Conservation (phyloP, 2,888 invertebrate genomes). For the Drosophila monieri region DNA sequence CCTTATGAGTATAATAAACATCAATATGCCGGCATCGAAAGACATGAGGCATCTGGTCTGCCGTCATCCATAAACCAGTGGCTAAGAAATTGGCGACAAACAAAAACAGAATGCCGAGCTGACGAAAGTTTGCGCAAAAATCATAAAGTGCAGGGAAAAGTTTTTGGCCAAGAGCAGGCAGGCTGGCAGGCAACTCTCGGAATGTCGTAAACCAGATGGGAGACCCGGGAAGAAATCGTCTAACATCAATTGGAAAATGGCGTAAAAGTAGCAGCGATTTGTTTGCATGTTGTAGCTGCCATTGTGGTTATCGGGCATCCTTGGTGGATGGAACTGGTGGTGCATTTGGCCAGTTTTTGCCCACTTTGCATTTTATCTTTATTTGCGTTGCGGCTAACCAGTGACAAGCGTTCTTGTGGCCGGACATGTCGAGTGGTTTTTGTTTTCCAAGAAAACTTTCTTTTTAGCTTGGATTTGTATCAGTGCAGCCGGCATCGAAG, state of each 20-base stretch:
- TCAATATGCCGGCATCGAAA: conserved; percentile 41
- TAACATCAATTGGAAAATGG: conserved; percentile 68
- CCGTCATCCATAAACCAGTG: conserved; percentile 34
- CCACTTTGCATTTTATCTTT: conserved; percentile 58
- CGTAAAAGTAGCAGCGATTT: conserved; percentile 54
- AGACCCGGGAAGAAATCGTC: conserved; percentile 46
- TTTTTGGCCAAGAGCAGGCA: conserved; percentile 32
- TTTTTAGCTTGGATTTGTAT: conserved; percentile 7
- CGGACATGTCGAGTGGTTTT: conserved; percentile 44
- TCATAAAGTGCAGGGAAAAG: conserved; percentile 68
- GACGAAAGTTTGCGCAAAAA: conserved; percentile 65
- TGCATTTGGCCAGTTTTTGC: conserved; percentile 44
- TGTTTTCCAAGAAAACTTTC: conserved; percentile 59
- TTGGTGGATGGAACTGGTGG: conserved; percentile 1
- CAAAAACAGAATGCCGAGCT: conserved; percentile 46
- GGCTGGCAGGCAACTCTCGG: conserved; percentile 25
- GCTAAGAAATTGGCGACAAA: conserved; percentile 25
- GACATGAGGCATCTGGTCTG: conserved; percentile 33
- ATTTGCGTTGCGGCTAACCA: conserved; percentile 70
- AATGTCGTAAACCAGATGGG: conserved; percentile 43
- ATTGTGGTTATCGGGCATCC: conserved; percentile 28
- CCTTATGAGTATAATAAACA: conserved; percentile 44
- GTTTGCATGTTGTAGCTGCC: conserved; percentile 38
- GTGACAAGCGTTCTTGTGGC: conserved; percentile 52
- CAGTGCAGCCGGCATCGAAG: not conserved